These are phyloP conservation scores for Rhizomys pruinosus DNA, from an alignment of 2,113 vertebrate species.

Conservation along the genomic window DNA sequence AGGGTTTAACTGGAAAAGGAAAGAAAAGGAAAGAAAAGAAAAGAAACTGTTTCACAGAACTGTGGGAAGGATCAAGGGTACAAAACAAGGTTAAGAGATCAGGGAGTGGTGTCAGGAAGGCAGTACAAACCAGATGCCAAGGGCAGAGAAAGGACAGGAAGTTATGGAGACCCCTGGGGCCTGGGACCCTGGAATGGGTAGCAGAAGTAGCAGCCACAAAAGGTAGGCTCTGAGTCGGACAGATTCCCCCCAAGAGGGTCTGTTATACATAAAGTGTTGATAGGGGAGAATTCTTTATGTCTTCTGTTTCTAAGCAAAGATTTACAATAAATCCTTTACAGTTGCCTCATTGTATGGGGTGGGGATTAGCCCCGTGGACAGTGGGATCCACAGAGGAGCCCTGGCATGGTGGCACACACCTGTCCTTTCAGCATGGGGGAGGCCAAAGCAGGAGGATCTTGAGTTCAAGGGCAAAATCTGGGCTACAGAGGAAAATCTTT, in stretches of 20 bases:
- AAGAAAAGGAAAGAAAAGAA: neutral
- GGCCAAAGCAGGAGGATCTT: too few species aligned
- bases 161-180: neutral
- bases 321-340: neutral
- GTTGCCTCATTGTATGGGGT: too few species aligned
- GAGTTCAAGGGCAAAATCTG: neutral
- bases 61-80: neutral
- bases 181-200: neutral
- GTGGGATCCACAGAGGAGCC: too few species aligned
- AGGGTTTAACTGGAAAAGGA: neutral
- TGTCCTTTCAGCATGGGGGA: neutral
- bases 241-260: neutral
- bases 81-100: neutral
- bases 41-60: neutral
- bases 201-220: neutral
- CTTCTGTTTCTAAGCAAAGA: neutral
- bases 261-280: neutral
- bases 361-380: neutral
- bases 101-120: neutral
- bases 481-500: neutral
- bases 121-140: neutral
- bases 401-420: neutral
- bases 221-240: neutral
- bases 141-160: neutral
- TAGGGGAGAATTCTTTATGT: neutral